Base-by-base conservation (phyloP, 92 coral and sea anemone species). In the Desmophyllum pertusum region DNA sequence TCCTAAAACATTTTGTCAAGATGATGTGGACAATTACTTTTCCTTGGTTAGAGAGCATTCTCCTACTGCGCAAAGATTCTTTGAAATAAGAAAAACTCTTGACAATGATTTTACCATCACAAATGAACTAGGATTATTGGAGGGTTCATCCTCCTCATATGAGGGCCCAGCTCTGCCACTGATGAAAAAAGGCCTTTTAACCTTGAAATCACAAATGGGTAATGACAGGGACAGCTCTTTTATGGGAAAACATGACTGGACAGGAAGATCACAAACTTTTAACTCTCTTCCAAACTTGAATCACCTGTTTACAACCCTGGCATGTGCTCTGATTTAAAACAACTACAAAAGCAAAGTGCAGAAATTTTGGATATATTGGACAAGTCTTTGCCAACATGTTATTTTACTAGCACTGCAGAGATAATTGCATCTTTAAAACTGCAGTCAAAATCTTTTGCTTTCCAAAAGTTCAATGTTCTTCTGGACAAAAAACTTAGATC, bases 1-100 rank as follows among this genome's bases (percentile, higher is more conserved):
- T 30, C 86, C 78, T 27, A 81, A 81, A 51, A 68, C 65, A 23
- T 38, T 68, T 29, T 81, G 86, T 42, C 86, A 81, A 33, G 77
- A 81, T 70, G 86, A 81, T 37, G 86, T 48, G 15, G 86, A 81
- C 65, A 70, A 80, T 36, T 81, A 68, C 50, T 70, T 81, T 50
- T 81, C 79, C 29, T 67, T 81, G 13, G 78, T 81, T 8, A 70
- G 86, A 69, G 78, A 70, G 51, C 33, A 41, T n/a, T 70, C 70
- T 31, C 86, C 86, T 41, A 81, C 79, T 6, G 68, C 48, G 15
- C 45, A 42, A 21, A 38, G 86, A 39, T 81, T 42, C 48, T 29
- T 69, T 75, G 45, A 81, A 81, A 81, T 70, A 42, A 67, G 86
- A 67, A 67, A 70, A 43, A 81, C 79, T 40, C 67, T 68, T 23